phyloP scores from a whole-genome alignment of 1,140 invertebrate species.

The Danaus plexippus region DNA sequence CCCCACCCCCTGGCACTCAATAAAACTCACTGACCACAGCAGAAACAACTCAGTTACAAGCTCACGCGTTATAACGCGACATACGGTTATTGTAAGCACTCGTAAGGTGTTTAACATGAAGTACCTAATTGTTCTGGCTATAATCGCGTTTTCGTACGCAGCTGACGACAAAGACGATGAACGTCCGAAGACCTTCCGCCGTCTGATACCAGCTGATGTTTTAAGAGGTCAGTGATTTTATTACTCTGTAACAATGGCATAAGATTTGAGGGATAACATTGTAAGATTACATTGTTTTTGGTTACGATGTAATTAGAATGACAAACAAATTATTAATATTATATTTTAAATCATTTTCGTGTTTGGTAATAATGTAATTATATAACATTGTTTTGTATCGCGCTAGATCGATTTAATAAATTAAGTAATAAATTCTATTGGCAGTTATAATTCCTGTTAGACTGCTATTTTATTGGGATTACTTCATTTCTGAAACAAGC shows the following conservation, averaged over 20 bases:
- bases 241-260: background rate
- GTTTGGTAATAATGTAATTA: too few species aligned
- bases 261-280: too few species aligned
- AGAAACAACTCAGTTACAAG: slow-evolving; percentile 16
- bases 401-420: too few species aligned
- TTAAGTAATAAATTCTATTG: too few species aligned
- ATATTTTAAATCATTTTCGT: too few species aligned
- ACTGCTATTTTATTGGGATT: too few species aligned
- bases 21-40: slow-evolving; percentile 11
- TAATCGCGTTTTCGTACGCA: slow-evolving; percentile 72
- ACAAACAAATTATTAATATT: background rate
- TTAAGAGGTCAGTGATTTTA: slow-evolving; percentile 77
- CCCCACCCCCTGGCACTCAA: slow-evolving; percentile 12
- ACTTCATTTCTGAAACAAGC: too few species aligned
- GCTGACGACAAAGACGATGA: slow-evolving; percentile 75
- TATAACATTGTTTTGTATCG: too few species aligned
- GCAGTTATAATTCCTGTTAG: too few species aligned
- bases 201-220: slow-evolving; percentile 88
- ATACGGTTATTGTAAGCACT: slow-evolving; percentile 38
- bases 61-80: slow-evolving; percentile 23
- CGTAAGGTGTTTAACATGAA: slow-evolving; percentile 61
- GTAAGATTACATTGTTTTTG: too few species aligned
- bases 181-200: slow-evolving; percentile 77
- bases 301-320: too few species aligned
- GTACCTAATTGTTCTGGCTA: slow-evolving; percentile 67